A percentile compares a stretch with the other conserved stretches of the same genome.
phyloP scores from a whole-genome alignment of 2,113 vertebrate species.

The Xenopus laevis region DNA sequence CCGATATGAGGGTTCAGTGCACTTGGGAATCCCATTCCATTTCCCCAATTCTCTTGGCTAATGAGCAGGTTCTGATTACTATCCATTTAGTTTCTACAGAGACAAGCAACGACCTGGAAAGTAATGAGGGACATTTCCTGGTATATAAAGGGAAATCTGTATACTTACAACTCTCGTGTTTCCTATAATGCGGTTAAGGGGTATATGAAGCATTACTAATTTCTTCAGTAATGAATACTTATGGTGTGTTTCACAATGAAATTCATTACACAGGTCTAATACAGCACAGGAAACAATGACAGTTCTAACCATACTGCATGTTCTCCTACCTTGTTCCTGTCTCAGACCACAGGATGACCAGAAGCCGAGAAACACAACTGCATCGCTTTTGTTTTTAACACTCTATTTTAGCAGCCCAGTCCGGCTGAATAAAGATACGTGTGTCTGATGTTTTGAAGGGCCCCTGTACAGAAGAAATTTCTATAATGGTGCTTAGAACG shows the following conservation, averaged over 20 bases:
- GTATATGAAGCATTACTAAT: background rate
- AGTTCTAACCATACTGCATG: background rate
- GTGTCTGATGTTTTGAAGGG: too few species aligned
- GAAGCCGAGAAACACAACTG: background rate
- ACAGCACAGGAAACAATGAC: background rate
- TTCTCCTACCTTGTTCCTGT: conserved; percentile 16
- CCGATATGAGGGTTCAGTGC: too few species aligned
- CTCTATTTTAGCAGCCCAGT: background rate
- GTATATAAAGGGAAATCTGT: background rate
- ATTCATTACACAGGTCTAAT: background rate
- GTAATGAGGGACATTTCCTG: too few species aligned
- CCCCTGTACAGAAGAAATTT: too few species aligned
- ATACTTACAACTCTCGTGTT: background rate
- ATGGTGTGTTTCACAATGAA: background rate
- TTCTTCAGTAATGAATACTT: background rate
- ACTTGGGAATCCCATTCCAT: too few species aligned
- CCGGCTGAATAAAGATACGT: too few species aligned
- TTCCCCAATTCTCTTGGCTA: too few species aligned
- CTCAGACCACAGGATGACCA: background rate
- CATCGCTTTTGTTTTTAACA: background rate
- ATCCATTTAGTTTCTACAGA: too few species aligned
- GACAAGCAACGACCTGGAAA: too few species aligned
- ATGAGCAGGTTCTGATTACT: too few species aligned
- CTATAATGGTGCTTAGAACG: too few species aligned
- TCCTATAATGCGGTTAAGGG: background rate